Evolutionary conservation across 2,797 vertebrate genomes (phyloP).

Genomic region (Eutrigla gurnardus): DNA sequence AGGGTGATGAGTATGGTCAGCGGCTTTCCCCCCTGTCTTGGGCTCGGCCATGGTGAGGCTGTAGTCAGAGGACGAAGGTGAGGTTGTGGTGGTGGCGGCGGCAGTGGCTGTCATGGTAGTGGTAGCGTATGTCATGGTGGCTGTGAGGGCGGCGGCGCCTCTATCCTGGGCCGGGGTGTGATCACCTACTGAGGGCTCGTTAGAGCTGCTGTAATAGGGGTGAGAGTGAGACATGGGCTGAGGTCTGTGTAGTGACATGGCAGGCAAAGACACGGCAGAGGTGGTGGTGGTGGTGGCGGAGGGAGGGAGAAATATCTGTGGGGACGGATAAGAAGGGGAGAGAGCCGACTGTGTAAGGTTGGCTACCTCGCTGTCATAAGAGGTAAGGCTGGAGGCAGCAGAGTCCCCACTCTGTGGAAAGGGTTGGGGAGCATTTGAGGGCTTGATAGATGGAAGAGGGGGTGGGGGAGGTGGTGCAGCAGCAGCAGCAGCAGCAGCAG

Average conservation of each 20-base stretch:
- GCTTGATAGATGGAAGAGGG: conserved; percentile 73
- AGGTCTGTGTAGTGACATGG: conserved; percentile 77
- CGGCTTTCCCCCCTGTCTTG: conserved; percentile 66
- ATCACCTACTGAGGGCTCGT: conserved; percentile 53
- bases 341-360: conserved; percentile 90
- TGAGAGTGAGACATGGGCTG: conserved; percentile 81
- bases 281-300: conserved; percentile 50
- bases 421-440: conserved; percentile 66
- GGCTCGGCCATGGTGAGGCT: conserved; percentile 64
- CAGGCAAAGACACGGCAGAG: conserved; percentile 50
- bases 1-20: conserved; percentile 60
- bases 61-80: conserved; percentile 75
- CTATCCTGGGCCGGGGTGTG: conserved; percentile 74
- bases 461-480: conserved; percentile 70
- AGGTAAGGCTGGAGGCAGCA: conserved; percentile 92
- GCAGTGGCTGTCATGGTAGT: conserved; percentile 78
- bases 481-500: conserved; percentile 50
- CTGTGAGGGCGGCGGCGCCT: conserved; percentile 73
- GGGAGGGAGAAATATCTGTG: conserved; percentile 77
- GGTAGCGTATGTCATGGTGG: conserved; percentile 83
- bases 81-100: conserved; percentile 76
- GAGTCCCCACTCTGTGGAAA: conserved; percentile 88
- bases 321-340: conserved; percentile 81
- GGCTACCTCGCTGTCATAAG: conserved; percentile 95
- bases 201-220: conserved; percentile 65